Evolutionary conservation across 2,888 invertebrate species (phyloP), one percentile per base, ranked within the genome.

Genomic region (Pseudoips prasinana): DNA sequence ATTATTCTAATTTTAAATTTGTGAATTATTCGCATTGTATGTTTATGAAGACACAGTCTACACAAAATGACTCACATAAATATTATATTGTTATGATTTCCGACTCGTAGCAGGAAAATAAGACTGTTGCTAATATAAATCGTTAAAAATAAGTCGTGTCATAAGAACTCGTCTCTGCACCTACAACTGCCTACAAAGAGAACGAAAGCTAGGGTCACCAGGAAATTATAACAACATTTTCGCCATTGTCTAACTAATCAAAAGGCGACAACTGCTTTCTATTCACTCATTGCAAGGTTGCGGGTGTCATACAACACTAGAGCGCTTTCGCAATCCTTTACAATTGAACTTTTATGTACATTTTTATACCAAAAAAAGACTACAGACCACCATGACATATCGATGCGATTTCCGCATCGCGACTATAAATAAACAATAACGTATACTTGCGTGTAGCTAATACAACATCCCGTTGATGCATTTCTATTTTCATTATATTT

Each of bases 361-460:
- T 67, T 79, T 73, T 75, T 69, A 67, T 63, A 70, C 61, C 73
- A 80, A 83, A 84, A 80, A 83, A 84, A 73, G 68, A 66, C 58
- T 62, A 48, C 59, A 51, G 65, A 69, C 72, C 70, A 71, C 75
- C 71, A 78, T 83, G 86, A 85, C 86, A 84, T 84, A 78, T 79
- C 68, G 68, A 70, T 73, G 70, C 78, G 67, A 64, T 79, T 81
- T 79, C 82, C 82, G 82, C 74, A 77, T 81, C 68, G 72, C 58
- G 56, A 72, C 83, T 85, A 81, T 79, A 80, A 82, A 83, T 86
- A 87, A 82, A 82, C 73, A 78, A 81, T 72, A 74, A 75, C 64
- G 71, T 71, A 64, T 73, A 78, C 77, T 76, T 71, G 73, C 65
- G 55, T 63, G 68, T 55, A 58, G 63, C 57, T 55, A 68, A 69